Base-by-base conservation (phyloP, 2,113 vertebrate genomes). In the Charadrius vociferus region DNA sequence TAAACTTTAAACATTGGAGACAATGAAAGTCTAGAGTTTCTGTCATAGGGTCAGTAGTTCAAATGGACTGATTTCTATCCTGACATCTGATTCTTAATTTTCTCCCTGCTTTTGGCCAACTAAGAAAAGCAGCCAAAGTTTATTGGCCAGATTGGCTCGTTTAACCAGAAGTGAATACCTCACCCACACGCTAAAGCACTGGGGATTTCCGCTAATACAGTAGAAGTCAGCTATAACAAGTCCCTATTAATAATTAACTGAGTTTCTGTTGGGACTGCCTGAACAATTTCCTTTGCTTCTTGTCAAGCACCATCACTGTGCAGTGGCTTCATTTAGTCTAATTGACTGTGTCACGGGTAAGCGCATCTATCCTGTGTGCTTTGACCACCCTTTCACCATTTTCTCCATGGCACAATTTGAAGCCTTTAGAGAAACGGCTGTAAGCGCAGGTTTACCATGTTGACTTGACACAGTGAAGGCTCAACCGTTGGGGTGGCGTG, bases 171-270 rank as follows among this genome's bases (percentile, higher is more conserved):
- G 30, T 61, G 24, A 95, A 19, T 72, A 79, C 73, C 71, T 93
- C 80, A 81, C 39, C 78, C 81, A 45, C 67, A 70, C 56, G 15
- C 20, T n/a, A 86, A 63, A 70, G 71, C 71, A 26, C 24, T 41
- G 45, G 62, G 50, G 70, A 62, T 68, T 96, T 94, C 43, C 74
- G 93, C 37, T 88, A 67, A 39, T 70, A 68, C 14, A 79, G 75
- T 49, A 32, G 49, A 61, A 85, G 67, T 75, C 91, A 94, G 14
- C 43, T 91, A 2, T 78, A 75, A 77, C 72, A 68, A 75, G 55
- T 85, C 56, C n/a, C 23, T 91, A 29, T 91, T 93, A 96, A 94
- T 94, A 94, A 95, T 94, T 95, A 95, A 93, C 71, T 29, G 55
- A 70, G 23, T 73, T 95, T 52, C 79, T 94, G 30, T 80, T 88